Conservation (phyloP, 1,140 invertebrate genomes). For the Cotesia chilonis region DNA sequence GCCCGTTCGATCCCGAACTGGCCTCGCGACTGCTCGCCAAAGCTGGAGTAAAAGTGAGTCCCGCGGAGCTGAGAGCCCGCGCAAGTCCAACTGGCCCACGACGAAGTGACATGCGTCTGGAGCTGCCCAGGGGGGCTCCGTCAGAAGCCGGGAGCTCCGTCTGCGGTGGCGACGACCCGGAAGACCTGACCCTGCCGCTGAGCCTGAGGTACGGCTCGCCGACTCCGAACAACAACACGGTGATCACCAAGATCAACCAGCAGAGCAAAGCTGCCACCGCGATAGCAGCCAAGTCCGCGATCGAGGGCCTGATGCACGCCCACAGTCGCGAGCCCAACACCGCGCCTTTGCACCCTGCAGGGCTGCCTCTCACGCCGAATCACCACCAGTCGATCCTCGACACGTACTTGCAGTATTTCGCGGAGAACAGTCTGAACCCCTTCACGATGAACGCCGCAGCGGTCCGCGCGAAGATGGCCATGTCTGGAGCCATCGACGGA, state of each 20-base stretch:
- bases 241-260: slow-evolving; percentile 58
- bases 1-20: slow-evolving; percentile 87
- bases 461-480: slow-evolving; percentile 75
- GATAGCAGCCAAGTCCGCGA: slow-evolving; percentile 68
- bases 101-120: slow-evolving; percentile 79
- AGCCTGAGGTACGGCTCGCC: slow-evolving; percentile 59
- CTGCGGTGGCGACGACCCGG: slow-evolving; percentile 80
- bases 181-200: slow-evolving; percentile 77
- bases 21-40: slow-evolving; percentile 82
- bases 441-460: slow-evolving; percentile 64
- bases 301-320: slow-evolving; percentile 65
- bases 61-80: slow-evolving; percentile 80
- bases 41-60: slow-evolving; percentile 86
- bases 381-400: slow-evolving; percentile 74
- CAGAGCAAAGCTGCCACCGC: slow-evolving; percentile 46
- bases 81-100: slow-evolving; percentile 84
- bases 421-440: slow-evolving; percentile 77
- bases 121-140: slow-evolving; percentile 71
- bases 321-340: slow-evolving; percentile 66
- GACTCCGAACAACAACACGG: slow-evolving; percentile 61
- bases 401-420: slow-evolving; percentile 85
- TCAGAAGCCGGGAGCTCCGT: slow-evolving; percentile 76
- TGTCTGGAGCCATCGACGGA: slow-evolving; percentile 73
- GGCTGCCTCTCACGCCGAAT: slow-evolving; percentile 52
- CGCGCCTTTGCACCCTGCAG: slow-evolving; percentile 51